Percentiles rank a stretch among this genome's conserved stretches.
phyloP scores from a whole-genome alignment of 2,113 vertebrate genomes.

The Naja naja region DNA sequence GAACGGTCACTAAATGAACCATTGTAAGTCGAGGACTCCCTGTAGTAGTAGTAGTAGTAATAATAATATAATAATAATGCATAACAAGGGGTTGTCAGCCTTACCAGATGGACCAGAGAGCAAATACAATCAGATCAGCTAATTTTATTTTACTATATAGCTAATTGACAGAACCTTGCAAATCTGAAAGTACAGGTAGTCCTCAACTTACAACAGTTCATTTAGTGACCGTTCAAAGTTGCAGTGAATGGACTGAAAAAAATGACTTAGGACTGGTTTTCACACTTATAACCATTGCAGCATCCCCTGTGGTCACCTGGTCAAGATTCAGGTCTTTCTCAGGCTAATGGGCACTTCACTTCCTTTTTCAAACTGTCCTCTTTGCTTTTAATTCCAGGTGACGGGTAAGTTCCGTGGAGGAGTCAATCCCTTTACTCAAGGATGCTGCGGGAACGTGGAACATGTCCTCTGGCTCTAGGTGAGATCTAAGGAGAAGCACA shows the following conservation, averaged over 20 bases:
- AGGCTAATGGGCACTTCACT: neutral
- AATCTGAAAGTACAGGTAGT: too few species aligned
- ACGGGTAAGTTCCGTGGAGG: constrained; percentile 98
- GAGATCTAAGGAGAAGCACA: constrained; percentile 44
- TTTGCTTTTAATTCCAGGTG: constrained; percentile 76
- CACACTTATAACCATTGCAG: too few species aligned
- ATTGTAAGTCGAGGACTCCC: neutral
- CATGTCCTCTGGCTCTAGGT: constrained; percentile 93
- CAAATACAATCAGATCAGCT: neutral
- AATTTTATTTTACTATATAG: neutral
- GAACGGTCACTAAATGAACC: neutral
- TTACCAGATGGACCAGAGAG: too few species aligned
- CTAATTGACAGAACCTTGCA: neutral
- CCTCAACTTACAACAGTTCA: too few species aligned
- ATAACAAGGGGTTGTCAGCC: too few species aligned
- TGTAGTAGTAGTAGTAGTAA: too few species aligned
- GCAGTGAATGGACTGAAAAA: too few species aligned
- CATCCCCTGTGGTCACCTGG: too few species aligned
- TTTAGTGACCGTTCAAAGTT: too few species aligned
- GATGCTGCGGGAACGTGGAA: constrained; percentile 93
- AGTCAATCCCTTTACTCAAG: constrained; percentile 93
- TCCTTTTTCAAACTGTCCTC: constrained; percentile 9
- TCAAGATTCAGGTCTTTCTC: neutral
- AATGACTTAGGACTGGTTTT: too few species aligned
- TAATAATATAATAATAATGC: too few species aligned